Evolutionary conservation across 2,113 vertebrate genomes (phyloP), one percentile per base, ranked within the genome.

Genomic region (human): DNA sequence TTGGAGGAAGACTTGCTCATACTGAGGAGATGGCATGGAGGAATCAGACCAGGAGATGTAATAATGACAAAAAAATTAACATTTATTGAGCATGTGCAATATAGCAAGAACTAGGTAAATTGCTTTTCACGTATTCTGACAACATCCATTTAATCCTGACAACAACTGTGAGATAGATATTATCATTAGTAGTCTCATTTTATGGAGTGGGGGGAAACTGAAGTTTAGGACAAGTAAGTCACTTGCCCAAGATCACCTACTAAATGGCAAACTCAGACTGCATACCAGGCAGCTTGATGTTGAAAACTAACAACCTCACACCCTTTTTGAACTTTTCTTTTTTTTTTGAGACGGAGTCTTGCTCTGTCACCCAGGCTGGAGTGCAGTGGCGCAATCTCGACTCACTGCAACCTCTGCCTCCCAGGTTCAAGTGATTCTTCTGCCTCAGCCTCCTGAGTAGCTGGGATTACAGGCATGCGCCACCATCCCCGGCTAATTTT

Each of bases 401-500:
- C 17, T 55, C 52, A 55, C 52, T 55, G 52, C 52, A 55, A 55
- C 52, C 52, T 55, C 52, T 55, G 18, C 18, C 18, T 55, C 52
- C 18, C 52, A 55, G 52, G 52, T 55, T 55, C 52, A 55, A 55
- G 52, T 0, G 52, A 55, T 18, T 20, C 18, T 55, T 18, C 52
- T 55, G 18, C 18, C 52, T 55, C 52, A 55, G 52, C 52, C 18
- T 55, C 52, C 20, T 20, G 52, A 55, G 52, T 55, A 55, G 18
- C 52, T 55, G 52, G 18, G 18, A 55, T 55, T 55, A 55, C 0
- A 55, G 18, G 52, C 18, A 55, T 0, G 6, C 0, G 18, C 18
- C 52, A 55, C 52, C 52, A 55, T 7, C 18, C 52, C 52, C 52
- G 20, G 52, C 52, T 55, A 55, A 55, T 55, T 55, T 20, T 55